Conservation (phyloP, 2,888 invertebrate species). For the Celastrina argiolus region DNA sequence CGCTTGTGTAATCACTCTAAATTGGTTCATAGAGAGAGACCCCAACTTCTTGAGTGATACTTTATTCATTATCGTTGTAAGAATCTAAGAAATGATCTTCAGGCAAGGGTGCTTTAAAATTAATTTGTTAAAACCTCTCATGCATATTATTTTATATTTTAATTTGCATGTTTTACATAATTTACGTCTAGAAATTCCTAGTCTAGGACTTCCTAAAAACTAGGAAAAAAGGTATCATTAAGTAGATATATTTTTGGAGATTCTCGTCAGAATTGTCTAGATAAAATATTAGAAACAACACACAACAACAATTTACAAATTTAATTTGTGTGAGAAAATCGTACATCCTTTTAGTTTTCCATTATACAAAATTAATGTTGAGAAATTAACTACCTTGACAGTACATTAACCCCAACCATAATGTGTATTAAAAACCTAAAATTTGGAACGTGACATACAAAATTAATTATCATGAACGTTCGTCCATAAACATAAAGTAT, state of each 20-base stretch:
- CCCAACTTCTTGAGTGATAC: background rate
- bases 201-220: too few relatives aligned
- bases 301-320: background rate
- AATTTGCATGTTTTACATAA: too few relatives aligned
- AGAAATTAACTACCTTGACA: background rate
- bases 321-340: background rate
- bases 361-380: background rate
- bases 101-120: background rate
- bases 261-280: background rate
- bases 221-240: too few relatives aligned
- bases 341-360: background rate
- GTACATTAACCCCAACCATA: constrained; percentile 5
- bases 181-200: too few relatives aligned
- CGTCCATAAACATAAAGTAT: too few relatives aligned
- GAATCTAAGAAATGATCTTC: background rate
- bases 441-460: too few relatives aligned
- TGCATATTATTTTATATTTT: too few relatives aligned
- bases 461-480: too few relatives aligned
- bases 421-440: too few relatives aligned
- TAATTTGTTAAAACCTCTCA: too few relatives aligned
- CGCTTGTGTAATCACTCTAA: background rate
- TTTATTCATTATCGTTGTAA: background rate
- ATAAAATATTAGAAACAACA: background rate
- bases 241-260: too few relatives aligned
- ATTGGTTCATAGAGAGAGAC: background rate